Evolutionary conservation across 2,113 vertebrate species (phyloP), one percentile per base, ranked within the genome.

Genomic region (Leptocoma aspasia): DNA sequence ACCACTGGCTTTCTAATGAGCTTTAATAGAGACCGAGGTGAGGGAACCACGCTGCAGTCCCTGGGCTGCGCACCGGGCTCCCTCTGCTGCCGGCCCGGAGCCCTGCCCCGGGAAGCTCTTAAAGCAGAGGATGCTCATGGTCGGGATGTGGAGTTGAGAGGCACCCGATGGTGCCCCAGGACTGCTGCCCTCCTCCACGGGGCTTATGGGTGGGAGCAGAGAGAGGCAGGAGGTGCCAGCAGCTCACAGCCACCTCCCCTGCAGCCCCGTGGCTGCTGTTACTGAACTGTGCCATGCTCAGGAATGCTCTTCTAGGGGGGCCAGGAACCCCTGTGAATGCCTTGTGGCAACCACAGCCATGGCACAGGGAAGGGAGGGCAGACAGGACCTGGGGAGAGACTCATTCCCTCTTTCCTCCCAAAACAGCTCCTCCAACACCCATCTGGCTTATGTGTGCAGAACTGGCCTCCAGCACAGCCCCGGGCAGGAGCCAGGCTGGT

Each of bases 11-110:
- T 76, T 69, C 8, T 4, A n/a, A 52, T 0, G 27, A 83, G 44
- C 52, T 93, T 94, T 95, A 96, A 82, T 70, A 14, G 22, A 11
- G 39, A 66, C 0, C 0, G 9, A 70, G 22, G 23, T 0, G 15
- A 63, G 1, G 6, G 11, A 92, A 21, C 18, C 15, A 35, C 0
- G 1, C 23, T 1, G 2, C 28, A 10, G 16, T 3, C 12, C 61
- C 21, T 0, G 7, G 10, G 33, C 61, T 19, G 35, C 13, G 65
- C 64, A 35, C 64, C 0, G 59, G 87, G 92, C 79, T 96, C 95
- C 96, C 96, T 92, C 96, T 96, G 94, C 90, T 10, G 86, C 92
- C 30, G 0, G 69, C 73, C 79, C 1, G 3, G 6, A 72, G 82
- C 57, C 61, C 53, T n/a, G 50, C 47, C 76, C 47, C 15, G 17